These are phyloP conservation scores for Podocnemis expansa DNA, from an alignment of 2,113 vertebrate species.

Conservation along the genomic window DNA sequence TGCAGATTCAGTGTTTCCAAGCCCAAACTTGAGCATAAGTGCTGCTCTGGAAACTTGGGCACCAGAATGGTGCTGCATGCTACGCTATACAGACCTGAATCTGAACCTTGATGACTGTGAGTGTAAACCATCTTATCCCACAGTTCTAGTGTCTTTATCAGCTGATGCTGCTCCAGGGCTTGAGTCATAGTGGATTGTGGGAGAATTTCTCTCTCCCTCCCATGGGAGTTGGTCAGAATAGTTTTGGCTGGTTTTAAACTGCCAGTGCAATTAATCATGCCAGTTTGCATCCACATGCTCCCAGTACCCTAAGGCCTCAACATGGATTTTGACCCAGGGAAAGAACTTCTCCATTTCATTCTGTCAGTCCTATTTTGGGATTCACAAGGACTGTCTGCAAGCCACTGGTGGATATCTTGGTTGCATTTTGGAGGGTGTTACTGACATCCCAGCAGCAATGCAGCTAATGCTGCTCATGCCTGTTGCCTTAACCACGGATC, in stretches of 20 bases:
- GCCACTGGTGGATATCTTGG: not conserved
- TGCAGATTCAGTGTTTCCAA: not conserved
- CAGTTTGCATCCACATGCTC: not conserved
- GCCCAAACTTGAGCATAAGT: not conserved
- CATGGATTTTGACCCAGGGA: not conserved
- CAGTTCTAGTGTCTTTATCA: not conserved
- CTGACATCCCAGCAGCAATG: not conserved
- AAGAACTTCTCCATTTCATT: not conserved
- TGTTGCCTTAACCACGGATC: not conserved
- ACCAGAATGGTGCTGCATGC: not conserved
- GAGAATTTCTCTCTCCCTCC: not conserved
- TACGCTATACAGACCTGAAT: not conserved
- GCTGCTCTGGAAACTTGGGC: not conserved
- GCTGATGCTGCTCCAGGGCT: not conserved
- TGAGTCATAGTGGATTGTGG: not conserved
- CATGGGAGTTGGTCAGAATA: not conserved
- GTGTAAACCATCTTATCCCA: not conserved
- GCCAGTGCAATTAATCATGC: not conserved
- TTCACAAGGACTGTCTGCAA: not conserved
- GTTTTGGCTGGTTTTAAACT: not conserved
- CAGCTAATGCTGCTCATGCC: no score
- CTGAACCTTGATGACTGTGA: not conserved
- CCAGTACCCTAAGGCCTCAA: not conserved
- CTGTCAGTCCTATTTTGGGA: not conserved
- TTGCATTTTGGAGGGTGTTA: not conserved